Conservation (phyloP, 2,797 vertebrate genomes). For the Propithecus deckenii region DNA sequence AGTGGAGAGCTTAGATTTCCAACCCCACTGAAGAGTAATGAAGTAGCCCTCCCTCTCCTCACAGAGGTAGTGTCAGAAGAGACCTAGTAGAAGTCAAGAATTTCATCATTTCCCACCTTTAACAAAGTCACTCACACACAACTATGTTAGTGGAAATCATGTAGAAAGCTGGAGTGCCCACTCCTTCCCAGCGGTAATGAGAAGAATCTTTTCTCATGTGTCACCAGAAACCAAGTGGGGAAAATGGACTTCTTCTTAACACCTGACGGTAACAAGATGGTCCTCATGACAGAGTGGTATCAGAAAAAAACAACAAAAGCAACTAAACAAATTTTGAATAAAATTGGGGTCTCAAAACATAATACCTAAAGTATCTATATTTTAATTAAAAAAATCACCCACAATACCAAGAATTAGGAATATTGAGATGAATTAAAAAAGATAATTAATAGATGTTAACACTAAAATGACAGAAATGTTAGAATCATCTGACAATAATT, state of each 20-base stretch:
- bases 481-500: neutral
- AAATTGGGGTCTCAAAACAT: neutral
- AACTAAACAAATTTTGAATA: slow-evolving; percentile 12
- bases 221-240: neutral
- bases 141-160: neutral
- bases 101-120: neutral
- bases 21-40: neutral
- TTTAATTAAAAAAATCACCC: neutral
- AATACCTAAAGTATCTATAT: neutral
- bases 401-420: neutral
- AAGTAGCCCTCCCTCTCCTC: neutral
- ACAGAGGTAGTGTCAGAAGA: neutral
- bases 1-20: neutral
- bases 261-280: neutral
- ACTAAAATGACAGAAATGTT: neutral
- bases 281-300: neutral
- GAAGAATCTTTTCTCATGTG: neutral
- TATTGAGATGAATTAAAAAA: neutral
- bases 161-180: neutral
- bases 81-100: neutral
- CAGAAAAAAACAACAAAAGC: neutral
- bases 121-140: neutral
- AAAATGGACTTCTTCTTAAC: neutral
- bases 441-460: neutral
- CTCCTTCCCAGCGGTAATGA: neutral